Percentiles rank a stretch among this genome's conserved stretches.
Conservation (phyloP, 2,113 vertebrate species). For the Promerops cafer region DNA sequence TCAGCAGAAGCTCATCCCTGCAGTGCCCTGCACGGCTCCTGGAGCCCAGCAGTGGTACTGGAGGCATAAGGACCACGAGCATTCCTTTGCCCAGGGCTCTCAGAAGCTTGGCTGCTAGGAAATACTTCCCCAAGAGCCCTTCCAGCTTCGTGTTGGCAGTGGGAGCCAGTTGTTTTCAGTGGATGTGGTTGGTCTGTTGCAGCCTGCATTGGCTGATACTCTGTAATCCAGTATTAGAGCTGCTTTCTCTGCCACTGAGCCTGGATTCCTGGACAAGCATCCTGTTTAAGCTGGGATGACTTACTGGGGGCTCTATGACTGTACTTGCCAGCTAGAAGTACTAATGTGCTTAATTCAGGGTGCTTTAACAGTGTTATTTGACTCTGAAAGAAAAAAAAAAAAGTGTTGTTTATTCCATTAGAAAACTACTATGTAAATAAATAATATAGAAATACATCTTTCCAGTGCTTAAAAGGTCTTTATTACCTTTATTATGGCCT, state of each 20-base stretch:
- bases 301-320: slow-evolving; percentile 32
- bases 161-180: not conserved
- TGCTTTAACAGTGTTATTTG: not conserved
- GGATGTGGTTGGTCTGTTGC: not conserved
- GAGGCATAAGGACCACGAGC: not conserved
- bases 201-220: not conserved
- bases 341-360: slow-evolving; percentile 1
- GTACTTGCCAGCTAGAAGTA: slow-evolving; percentile 3
- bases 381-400: slow-evolving; percentile 21
- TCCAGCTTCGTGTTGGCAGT: not conserved
- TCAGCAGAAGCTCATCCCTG: not conserved
- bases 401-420: not conserved
- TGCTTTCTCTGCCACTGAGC: not conserved
- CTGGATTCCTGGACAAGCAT: not conserved
- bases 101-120: not conserved
- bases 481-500: not conserved
- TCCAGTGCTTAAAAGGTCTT: not conserved
- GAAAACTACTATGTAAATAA: not conserved
- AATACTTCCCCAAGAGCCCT: not conserved
- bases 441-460: not conserved
- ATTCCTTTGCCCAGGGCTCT: not conserved
- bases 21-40: not conserved
- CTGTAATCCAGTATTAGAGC: not conserved
- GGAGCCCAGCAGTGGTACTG: not conserved
- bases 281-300: slow-evolving; percentile 15